Conservation (phyloP, 2,797 vertebrate genomes). For the Pteronotus mesoamericanus region DNA sequence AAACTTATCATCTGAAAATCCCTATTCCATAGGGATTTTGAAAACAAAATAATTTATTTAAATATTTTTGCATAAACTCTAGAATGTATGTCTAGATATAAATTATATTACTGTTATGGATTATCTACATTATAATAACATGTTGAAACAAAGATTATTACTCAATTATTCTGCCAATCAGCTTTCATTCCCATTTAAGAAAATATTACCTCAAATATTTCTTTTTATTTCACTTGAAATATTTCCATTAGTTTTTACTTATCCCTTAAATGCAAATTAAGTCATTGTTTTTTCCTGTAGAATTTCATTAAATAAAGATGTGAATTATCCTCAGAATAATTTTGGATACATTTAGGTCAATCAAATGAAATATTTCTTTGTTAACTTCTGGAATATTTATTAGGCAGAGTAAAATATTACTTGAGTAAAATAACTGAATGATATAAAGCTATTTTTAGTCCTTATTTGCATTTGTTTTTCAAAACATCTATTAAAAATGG, state of each 20-base stretch:
- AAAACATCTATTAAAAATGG: not conserved
- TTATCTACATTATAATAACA: not conserved
- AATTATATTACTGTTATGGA: not conserved
- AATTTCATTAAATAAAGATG: not conserved
- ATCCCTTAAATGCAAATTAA: not conserved
- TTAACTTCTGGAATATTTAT: not conserved
- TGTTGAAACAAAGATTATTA: not conserved
- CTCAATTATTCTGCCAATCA: not conserved
- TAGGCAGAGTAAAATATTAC: not conserved
- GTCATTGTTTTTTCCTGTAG: not conserved
- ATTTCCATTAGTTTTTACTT: not conserved
- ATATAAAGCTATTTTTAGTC: not conserved
- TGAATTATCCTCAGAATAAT: not conserved
- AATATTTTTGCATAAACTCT: not conserved
- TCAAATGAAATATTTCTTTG: not conserved
- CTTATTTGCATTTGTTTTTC: not conserved
- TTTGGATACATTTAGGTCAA: not conserved
- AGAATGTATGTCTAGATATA: not conserved
- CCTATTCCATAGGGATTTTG: not conserved
- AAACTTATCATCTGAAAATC: not conserved
- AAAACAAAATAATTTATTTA: slow-evolving; percentile 23
- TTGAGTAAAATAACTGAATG: not conserved
- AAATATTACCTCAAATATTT: not conserved
- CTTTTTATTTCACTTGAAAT: slow-evolving; percentile 15
- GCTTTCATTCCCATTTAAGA: not conserved